phyloP scores from a whole-genome alignment of 2,888 invertebrate species.

The Deilephila elpenor region DNA sequence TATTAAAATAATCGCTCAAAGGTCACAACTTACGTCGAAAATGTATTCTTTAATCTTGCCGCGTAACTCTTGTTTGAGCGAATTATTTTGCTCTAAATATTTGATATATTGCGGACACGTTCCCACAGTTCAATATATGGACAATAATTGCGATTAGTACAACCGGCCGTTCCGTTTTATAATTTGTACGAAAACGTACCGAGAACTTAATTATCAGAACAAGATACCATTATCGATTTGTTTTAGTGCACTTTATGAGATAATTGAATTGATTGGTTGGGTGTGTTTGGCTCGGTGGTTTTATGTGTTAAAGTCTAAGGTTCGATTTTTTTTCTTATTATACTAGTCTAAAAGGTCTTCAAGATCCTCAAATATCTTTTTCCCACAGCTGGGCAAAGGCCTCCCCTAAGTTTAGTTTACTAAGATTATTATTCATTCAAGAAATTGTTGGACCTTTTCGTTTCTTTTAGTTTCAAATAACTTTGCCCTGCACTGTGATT shows the following conservation, averaged over 20 bases:
- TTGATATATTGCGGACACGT: conserved; percentile 41
- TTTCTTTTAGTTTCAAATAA: too few relatives aligned
- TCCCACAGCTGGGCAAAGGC: too few relatives aligned
- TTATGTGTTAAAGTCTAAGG: too few relatives aligned
- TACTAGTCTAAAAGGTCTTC: too few relatives aligned
- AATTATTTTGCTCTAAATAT: conserved; percentile 54
- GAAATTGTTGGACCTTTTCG: too few relatives aligned
- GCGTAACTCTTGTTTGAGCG: conserved; percentile 47
- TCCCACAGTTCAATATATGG: conserved; percentile 40
- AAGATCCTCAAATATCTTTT: too few relatives aligned
- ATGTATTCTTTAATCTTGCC: conserved; percentile 50
- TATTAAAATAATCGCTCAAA: too few relatives aligned
- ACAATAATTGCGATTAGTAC: conserved; percentile 6
- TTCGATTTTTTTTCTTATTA: too few relatives aligned
- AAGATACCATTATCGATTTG: conserved; percentile 2
- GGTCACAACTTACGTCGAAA: not conserved
- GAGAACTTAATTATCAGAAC: conserved; percentile 15
- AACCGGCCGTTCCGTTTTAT: conserved; percentile 10
- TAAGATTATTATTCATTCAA: too few relatives aligned
- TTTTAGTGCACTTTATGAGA: conserved; percentile 12
- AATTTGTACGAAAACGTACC: conserved; percentile 8
- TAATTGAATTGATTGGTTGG: conserved; percentile 17
- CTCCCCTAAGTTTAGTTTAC: too few relatives aligned
- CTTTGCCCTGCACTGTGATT: too few relatives aligned
- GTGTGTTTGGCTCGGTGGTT: not conserved